Evolutionary conservation across 2,888 invertebrate genomes (phyloP).

Genomic region (Ecliptopera silaceata): DNA sequence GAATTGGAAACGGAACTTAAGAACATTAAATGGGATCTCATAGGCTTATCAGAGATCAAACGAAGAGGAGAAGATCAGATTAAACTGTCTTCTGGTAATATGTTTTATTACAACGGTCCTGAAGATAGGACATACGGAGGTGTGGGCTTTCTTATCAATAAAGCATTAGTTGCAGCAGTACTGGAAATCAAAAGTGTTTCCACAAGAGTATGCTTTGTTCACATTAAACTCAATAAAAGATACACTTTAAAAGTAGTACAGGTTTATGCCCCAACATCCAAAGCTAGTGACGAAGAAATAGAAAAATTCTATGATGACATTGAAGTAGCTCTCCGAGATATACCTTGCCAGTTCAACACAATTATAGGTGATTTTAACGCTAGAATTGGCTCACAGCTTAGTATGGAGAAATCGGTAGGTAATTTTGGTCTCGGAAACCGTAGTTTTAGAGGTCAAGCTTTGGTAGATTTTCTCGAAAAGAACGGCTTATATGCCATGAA

Average conservation of each 20-base stretch:
- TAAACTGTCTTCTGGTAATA: no score
- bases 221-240: not conserved
- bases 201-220: not conserved
- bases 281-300: not conserved
- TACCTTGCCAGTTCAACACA: not conserved
- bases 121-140: no score
- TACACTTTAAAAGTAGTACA: not conserved
- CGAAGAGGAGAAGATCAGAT: no score
- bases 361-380: no score
- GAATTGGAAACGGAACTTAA: no score
- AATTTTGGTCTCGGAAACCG: not conserved
- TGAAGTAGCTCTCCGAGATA: not conserved
- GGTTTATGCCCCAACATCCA: slow-evolving; percentile 1
- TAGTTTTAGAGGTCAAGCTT: not conserved
- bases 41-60: no score
- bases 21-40: no score
- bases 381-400: not conserved
- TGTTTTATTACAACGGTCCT: no score
- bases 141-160: no score
- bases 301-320: not conserved
- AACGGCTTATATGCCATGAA: not conserved
- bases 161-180: no score
- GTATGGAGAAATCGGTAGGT: not conserved
- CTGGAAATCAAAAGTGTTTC: not conserved
- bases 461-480: not conserved